Conservation (phyloP, 2,888 invertebrate species). For the Watsonalla binaria region DNA sequence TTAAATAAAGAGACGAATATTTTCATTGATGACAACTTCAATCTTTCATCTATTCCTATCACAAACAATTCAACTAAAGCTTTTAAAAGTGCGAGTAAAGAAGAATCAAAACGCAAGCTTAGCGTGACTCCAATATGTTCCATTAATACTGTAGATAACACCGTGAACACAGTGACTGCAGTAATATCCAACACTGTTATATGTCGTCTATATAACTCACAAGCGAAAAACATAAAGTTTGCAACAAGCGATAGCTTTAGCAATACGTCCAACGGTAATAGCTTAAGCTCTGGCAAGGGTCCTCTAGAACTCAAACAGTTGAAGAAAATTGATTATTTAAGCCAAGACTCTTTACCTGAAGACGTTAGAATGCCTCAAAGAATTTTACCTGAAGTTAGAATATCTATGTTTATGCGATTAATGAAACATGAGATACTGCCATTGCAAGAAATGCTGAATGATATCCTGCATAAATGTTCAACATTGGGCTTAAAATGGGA, state of each 20-base stretch:
- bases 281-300: neutral
- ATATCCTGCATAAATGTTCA: conserved; percentile 49
- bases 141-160: conserved; percentile 32
- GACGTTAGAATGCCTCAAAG: conserved; percentile 11
- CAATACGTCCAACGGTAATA: neutral
- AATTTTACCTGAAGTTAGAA: conserved; percentile 41
- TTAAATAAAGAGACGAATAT: conserved; percentile 26
- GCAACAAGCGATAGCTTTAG: neutral
- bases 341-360: neutral
- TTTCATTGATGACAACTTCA: neutral
- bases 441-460: conserved; percentile 46
- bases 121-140: conserved; percentile 46
- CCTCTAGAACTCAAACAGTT: neutral
- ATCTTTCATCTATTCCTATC: conserved; percentile 1
- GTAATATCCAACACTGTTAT: neutral
- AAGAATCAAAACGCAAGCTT: conserved; percentile 25
- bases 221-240: neutral
- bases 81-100: conserved; percentile 6
- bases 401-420: conserved; percentile 40
- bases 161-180: conserved; percentile 2
- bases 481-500: conserved; percentile 31
- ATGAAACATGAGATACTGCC: conserved; percentile 60
- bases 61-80: conserved; percentile 5
- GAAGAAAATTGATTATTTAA: neutral
- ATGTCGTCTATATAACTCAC: neutral